Percentiles rank a stretch among this genome's conserved stretches.
Evolutionary conservation across 1,140 invertebrate genomes (phyloP).

Genomic region (Diorhabda carinulata): DNA sequence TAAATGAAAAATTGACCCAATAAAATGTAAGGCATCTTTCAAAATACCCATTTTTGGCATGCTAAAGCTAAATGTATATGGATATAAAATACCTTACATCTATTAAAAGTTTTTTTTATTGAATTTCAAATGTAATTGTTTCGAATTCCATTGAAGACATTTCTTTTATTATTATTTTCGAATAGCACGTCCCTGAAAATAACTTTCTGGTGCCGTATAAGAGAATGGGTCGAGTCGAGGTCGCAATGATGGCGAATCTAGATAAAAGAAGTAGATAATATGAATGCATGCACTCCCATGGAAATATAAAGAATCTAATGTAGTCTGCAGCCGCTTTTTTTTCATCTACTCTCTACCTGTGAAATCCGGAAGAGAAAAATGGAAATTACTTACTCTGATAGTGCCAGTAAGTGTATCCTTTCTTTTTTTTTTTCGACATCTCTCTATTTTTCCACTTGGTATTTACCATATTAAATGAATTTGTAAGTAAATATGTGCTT

Average conservation of each 20-base stretch:
- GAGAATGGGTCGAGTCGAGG: background rate
- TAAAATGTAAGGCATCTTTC: too few relatives aligned
- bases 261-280: conserved; percentile 1
- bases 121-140: too few relatives aligned
- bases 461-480: too few relatives aligned
- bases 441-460: background rate
- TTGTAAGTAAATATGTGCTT: too few relatives aligned
- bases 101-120: too few relatives aligned
- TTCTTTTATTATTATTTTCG: too few relatives aligned
- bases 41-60: too few relatives aligned
- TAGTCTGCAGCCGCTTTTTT: background rate
- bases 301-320: conserved; percentile 1
- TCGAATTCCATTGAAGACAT: too few relatives aligned
- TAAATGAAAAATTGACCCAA: too few relatives aligned
- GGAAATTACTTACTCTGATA: background rate
- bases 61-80: too few relatives aligned
- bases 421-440: background rate
- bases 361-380: background rate
- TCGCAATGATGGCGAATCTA: background rate
- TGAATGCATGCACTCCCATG: conserved; percentile 1
- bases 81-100: too few relatives aligned
- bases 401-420: conserved; percentile 1
- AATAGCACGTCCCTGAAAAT: background rate
- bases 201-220: background rate
- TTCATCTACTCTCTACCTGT: background rate